Base-by-base conservation (phyloP, 2,797 vertebrate genomes). In the Sarcophilus harrisii region DNA sequence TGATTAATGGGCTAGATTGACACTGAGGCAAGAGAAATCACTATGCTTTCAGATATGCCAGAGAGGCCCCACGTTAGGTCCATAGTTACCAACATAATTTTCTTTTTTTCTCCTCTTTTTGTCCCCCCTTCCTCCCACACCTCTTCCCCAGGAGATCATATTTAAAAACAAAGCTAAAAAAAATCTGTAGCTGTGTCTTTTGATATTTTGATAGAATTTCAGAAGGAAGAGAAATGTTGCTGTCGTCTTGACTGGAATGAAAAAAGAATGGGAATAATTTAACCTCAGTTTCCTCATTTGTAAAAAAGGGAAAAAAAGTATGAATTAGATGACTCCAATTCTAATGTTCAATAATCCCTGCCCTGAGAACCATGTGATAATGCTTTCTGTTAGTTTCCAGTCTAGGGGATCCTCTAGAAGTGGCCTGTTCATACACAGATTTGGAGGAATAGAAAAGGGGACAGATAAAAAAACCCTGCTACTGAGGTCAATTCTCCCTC, bases 101-200 rank as follows among this genome's bases (percentile, higher is more conserved):
- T 95, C 45, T 93, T 97, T 97, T 94, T 58, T 52, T 66, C 95
- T 27, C 38, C 93, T 94, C 93, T 59, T 97, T 58, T 45, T 9
- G 9, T 81, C 73, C n/a, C 73, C 38, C 38, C 73, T 38, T 24
- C 38, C 66, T 81, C 73, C 38, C 73, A 45, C 66, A 21, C 73
- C 38, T 21, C 38, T 81, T 81, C 73, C 73, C 45, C 66, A 58
- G 58, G 95, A 94, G 30, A 73, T 45, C 38, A 3, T 55, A 29
- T 58, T 59, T 18, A 91, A 57, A 91, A 92, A 93, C 57, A 21
- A 81, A 81, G 21, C 38, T 81, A 81, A 57, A 93, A 93, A 89
- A 32, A 73, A 90, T 93, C 27, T 16, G 49, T 90, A 60, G 28
- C 38, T 91, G 28, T 95, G 96, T 87, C 73, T 49, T 13, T 29